Evolutionary conservation across 2,888 invertebrate species (phyloP).

Genomic region (Hypomecis punctinalis): DNA sequence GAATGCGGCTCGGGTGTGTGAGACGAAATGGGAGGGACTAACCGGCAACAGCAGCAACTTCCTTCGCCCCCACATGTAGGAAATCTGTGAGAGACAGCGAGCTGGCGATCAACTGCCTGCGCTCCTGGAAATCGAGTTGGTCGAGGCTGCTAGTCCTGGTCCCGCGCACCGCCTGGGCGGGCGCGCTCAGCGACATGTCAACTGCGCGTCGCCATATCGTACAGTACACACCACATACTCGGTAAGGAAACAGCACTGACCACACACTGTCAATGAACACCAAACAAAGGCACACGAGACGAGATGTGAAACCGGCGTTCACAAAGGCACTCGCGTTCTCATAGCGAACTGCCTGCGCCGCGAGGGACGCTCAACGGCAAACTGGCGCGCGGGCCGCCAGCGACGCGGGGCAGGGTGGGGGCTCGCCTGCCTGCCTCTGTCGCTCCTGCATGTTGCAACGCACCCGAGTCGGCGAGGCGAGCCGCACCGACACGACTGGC

Average conservation of each 20-base stretch:
- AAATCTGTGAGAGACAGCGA: slow-evolving; percentile 95
- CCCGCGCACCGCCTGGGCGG: slow-evolving; percentile 82
- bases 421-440: slow-evolving; percentile 69
- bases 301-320: slow-evolving; percentile 62
- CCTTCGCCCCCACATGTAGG: slow-evolving; percentile 88
- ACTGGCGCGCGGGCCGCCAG: slow-evolving; percentile 71
- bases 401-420: slow-evolving; percentile 73
- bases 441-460: slow-evolving; percentile 79
- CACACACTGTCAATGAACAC: slow-evolving; percentile 69
- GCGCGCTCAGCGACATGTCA: slow-evolving; percentile 84
- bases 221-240: slow-evolving; percentile 63
- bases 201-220: slow-evolving; percentile 78
- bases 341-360: slow-evolving; percentile 73
- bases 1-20: slow-evolving; percentile 61
- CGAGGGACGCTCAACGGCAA: slow-evolving; percentile 80
- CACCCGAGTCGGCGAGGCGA: slow-evolving; percentile 67
- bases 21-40: slow-evolving; percentile 62
- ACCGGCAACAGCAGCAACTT: slow-evolving; percentile 83
- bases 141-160: slow-evolving; percentile 92
- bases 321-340: slow-evolving; percentile 58
- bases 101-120: slow-evolving; percentile 94
- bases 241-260: slow-evolving; percentile 64
- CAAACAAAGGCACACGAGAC: slow-evolving; percentile 76
- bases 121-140: slow-evolving; percentile 96
- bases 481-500: slow-evolving; percentile 56